Evolutionary conservation across 2,888 invertebrate species (phyloP).

Genomic region (Hypselothyrea guttata): DNA sequence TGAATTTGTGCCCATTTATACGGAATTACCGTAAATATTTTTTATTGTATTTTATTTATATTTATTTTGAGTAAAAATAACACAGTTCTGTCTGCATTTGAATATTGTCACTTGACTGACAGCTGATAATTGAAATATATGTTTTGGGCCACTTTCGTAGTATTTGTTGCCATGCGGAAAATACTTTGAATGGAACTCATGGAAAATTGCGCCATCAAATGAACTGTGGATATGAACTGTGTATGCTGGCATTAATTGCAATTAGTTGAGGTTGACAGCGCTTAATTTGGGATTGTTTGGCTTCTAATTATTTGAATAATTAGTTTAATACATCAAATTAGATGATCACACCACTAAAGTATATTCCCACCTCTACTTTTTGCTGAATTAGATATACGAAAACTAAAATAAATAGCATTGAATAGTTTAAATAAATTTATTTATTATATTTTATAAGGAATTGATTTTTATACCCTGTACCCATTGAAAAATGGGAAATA

Average conservation of each 20-base stretch:
- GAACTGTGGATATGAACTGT: too few relatives aligned
- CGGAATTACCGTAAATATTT: conserved; percentile 4
- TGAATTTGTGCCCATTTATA: conserved; percentile 6
- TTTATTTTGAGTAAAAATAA: conserved; percentile 11
- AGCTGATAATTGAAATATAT: conserved; percentile 65
- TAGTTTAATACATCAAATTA: too few relatives aligned
- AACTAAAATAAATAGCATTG: too few relatives aligned
- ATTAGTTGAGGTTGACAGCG: conserved; percentile 34
- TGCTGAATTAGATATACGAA: too few relatives aligned
- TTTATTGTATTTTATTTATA: conserved; percentile 11
- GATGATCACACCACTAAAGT: too few relatives aligned
- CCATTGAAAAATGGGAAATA: too few relatives aligned
- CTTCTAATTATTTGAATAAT: background rate
- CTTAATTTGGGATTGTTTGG: conserved; percentile 6
- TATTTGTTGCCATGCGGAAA: conserved; percentile 33
- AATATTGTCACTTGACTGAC: conserved; percentile 59
- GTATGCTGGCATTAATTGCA: conserved; percentile 19
- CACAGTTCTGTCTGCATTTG: conserved; percentile 30
- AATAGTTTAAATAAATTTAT: too few relatives aligned
- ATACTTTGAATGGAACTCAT: conserved; percentile 2
- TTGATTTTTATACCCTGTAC: too few relatives aligned
- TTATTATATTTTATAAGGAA: too few relatives aligned
- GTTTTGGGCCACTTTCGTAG: conserved; percentile 12
- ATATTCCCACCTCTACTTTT: too few relatives aligned
- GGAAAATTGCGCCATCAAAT: conserved; percentile 18